phyloP scores from a whole-genome alignment of 37 sponge, comb jelly and placozoan genomes.

The Theonella swinhoei region DNA sequence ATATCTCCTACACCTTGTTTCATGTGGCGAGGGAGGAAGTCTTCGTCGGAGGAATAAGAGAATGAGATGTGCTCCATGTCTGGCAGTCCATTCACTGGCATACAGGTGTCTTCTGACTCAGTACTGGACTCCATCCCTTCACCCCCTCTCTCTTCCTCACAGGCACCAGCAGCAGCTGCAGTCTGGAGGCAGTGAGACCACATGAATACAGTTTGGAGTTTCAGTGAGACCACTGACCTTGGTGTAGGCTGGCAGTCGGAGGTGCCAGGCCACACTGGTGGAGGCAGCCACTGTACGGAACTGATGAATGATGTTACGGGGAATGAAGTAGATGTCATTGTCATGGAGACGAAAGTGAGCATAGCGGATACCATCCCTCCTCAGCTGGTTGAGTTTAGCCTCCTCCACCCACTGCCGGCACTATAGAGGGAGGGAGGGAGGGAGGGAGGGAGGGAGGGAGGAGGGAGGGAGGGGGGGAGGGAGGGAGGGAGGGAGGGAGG shows the following conservation, averaged over 20 bases:
- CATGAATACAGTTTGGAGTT: no score
- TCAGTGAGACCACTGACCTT: no score
- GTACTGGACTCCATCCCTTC: neutral
- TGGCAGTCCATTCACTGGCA: neutral
- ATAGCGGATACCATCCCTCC: constrained; percentile 80
- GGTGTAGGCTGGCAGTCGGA: no score
- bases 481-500: neutral
- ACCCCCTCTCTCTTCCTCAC: neutral
- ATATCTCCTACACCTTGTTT: neutral
- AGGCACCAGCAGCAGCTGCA: no score
- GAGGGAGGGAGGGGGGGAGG: neutral
- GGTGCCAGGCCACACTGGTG: constrained; percentile 96
- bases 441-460: neutral
- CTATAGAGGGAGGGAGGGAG: constrained; percentile 37
- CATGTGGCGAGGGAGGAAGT: constrained; percentile 41
- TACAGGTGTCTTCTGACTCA: neutral
- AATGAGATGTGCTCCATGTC: constrained; percentile 16
- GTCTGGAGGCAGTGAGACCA: no score
- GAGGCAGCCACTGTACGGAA: constrained; percentile 90
- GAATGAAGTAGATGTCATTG: constrained; percentile 97
- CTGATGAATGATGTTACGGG: constrained; percentile 95
- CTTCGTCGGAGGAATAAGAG: constrained; percentile 60
- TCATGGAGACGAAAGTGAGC: constrained; percentile 76
- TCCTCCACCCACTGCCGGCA: constrained; percentile 96
- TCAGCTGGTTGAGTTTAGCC: constrained; percentile 91